Percentiles rank a stretch among this genome's conserved stretches.
Evolutionary conservation across 2,888 invertebrate genomes (phyloP).

Genomic region (Xestia sexstrigata): DNA sequence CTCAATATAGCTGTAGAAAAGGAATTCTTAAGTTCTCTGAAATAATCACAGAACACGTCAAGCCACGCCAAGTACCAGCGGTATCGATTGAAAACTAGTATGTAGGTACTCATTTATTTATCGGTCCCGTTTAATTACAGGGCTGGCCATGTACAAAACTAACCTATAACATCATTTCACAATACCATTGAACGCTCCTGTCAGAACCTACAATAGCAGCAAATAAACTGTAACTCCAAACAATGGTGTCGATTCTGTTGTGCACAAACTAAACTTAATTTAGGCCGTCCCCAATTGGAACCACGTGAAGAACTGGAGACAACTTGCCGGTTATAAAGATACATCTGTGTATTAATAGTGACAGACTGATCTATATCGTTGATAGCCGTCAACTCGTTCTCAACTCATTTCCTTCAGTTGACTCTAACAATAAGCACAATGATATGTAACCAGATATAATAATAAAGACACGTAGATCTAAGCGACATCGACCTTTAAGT

Average conservation of each 20-base stretch:
- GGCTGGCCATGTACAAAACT: neutral
- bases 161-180: neutral
- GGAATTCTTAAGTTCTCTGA: neutral
- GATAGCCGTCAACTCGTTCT: constrained; percentile 17
- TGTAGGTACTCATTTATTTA: constrained; percentile 21
- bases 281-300: constrained; percentile 45
- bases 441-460: constrained; percentile 5
- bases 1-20: constrained; percentile 9
- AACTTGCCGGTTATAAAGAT: constrained; percentile 48
- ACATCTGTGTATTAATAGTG: constrained; percentile 53
- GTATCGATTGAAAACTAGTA: constrained; percentile 19
- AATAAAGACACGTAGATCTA: constrained; percentile 8
- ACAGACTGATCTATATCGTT: constrained; percentile 25
- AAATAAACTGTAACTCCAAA: constrained; percentile 14
- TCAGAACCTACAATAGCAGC: constrained; percentile 15
- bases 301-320: constrained; percentile 51
- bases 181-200: neutral
- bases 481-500: neutral
- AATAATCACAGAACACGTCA: neutral
- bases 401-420: constrained; percentile 24
- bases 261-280: no score
- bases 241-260: no score
- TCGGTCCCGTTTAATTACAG: neutral
- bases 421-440: constrained; percentile 27
- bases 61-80: neutral